These are phyloP conservation scores for Zosterops pallidus DNA, from an alignment of 2,113 vertebrate genomes.

Conservation along the genomic window DNA sequence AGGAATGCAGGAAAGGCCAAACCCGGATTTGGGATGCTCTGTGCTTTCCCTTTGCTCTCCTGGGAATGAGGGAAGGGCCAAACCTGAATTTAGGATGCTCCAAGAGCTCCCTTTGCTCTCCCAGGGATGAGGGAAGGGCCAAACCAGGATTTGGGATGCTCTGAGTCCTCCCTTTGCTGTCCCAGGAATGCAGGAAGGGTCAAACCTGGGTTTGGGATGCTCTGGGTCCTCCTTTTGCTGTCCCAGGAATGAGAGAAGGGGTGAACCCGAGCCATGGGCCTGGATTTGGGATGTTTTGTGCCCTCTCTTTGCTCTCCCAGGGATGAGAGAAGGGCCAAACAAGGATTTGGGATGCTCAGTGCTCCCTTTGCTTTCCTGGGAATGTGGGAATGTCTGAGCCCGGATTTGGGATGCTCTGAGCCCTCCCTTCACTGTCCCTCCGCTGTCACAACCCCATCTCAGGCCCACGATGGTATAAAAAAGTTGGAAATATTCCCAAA, in stretches of 20 bases:
- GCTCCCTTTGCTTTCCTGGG: accelerated
- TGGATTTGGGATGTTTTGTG: neutral
- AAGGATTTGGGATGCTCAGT: neutral
- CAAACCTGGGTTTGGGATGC: neutral
- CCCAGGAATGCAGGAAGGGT: neutral
- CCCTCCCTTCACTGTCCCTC: neutral
- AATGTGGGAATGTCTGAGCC: neutral
- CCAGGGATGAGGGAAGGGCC: neutral
- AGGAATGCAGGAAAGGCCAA: no score
- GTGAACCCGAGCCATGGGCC: neutral
- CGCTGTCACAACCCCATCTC: accelerated
- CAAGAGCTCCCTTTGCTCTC: accelerated
- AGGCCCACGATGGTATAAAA: accelerated
- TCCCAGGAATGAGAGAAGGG: accelerated
- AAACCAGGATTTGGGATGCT: neutral
- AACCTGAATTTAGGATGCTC: neutral
- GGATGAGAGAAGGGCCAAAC: no score
- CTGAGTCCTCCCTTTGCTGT: no score
- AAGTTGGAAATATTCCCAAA: accelerated
- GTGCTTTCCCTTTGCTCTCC: neutral
- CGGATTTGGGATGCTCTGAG: neutral
- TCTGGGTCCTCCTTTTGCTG: neutral
- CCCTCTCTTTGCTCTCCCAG: neutral
- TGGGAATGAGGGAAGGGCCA: no score
- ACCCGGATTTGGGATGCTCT: no score